These are phyloP conservation scores for Yponomeuta evonymella DNA, from an alignment of 2,888 invertebrate species.

Conservation along the genomic window DNA sequence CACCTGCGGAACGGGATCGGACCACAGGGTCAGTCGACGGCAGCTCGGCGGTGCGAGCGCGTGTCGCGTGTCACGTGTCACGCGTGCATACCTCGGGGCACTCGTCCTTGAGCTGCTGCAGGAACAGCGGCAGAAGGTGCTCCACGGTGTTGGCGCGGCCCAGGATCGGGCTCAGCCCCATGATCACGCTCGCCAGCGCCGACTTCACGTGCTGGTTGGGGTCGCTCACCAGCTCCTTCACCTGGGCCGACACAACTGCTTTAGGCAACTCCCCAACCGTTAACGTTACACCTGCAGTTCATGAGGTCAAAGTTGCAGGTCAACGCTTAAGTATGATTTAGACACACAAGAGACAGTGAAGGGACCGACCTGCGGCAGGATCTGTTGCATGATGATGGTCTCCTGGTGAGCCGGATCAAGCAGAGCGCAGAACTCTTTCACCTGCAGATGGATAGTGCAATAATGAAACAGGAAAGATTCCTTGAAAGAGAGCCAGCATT, in stretches of 20 bases:
- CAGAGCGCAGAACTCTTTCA: slow-evolving; percentile 96
- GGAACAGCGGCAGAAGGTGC: slow-evolving; percentile 95
- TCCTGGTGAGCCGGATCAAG: slow-evolving; percentile 93
- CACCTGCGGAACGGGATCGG: slow-evolving; percentile 66
- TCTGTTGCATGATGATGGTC: slow-evolving; percentile 95
- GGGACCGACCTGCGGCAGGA: slow-evolving; percentile 89
- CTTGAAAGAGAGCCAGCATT: no score
- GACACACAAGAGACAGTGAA: no score
- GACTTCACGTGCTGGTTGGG: slow-evolving; percentile 99
- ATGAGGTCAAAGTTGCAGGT: no score
- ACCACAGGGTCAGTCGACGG: no score
- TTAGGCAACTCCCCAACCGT: no score
- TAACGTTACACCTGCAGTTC: no score
- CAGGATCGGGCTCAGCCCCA: slow-evolving; percentile 98
- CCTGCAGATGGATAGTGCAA: slow-evolving; percentile 42
- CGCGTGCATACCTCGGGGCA: slow-evolving; percentile 84
- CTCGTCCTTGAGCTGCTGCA: slow-evolving; percentile 96
- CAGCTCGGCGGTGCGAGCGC: no score
- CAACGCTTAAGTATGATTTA: no score
- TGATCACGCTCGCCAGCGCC: slow-evolving; percentile 98
- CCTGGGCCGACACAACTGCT: slow-evolving; percentile 76
- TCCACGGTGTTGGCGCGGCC: slow-evolving; percentile 98
- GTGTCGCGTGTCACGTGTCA: no score
- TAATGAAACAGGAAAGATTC: no score
- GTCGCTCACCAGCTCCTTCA: slow-evolving; percentile 97